phyloP scores from a whole-genome alignment of 1,140 invertebrate genomes.

The Arion vulgaris region DNA sequence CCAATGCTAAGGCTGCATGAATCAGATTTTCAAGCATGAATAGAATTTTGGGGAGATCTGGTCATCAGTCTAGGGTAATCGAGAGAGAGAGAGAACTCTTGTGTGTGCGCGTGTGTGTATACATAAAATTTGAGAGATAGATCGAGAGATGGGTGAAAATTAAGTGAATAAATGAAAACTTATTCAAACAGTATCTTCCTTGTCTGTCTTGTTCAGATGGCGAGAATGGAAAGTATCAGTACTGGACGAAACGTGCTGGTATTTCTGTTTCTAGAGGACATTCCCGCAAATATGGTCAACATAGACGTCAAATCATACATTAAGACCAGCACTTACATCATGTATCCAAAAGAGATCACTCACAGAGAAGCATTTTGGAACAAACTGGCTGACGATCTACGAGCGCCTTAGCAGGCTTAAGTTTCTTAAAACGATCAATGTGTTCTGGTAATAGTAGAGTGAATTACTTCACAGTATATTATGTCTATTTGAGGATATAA shows the following conservation, averaged over 20 bases:
- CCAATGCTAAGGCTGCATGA: too few species aligned
- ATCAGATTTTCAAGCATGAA: too few species aligned
- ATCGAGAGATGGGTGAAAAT: too few species aligned
- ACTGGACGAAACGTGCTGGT: conserved; percentile 26
- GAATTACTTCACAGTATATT: too few species aligned
- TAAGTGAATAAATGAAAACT: too few species aligned
- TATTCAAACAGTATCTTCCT: background rate
- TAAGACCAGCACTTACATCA: conserved; percentile 25
- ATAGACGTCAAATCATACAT: conserved; percentile 8
- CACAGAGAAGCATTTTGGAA: conserved; percentile 30
- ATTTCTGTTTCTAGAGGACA: conserved; percentile 4
- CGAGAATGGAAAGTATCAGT: conserved; percentile 2
- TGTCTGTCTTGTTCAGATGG: conserved; percentile 9
- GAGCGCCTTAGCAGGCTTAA: background rate
- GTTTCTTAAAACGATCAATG: conserved; percentile 5
- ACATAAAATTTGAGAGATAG: too few species aligned
- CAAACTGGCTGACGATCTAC: conserved; percentile 18
- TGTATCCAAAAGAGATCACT: background rate
- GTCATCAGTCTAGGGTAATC: too few species aligned
- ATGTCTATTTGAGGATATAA: too few species aligned
- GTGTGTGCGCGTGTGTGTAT: too few species aligned
- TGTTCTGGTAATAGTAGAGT: too few species aligned
- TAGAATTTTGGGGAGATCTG: too few species aligned
- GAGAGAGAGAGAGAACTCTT: too few species aligned
- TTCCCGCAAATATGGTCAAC: background rate